A percentile compares a stretch with the other conserved stretches of the same genome.
Evolutionary conservation across 2,113 vertebrate species (phyloP).

Genomic region (Ctenomys sociabilis): DNA sequence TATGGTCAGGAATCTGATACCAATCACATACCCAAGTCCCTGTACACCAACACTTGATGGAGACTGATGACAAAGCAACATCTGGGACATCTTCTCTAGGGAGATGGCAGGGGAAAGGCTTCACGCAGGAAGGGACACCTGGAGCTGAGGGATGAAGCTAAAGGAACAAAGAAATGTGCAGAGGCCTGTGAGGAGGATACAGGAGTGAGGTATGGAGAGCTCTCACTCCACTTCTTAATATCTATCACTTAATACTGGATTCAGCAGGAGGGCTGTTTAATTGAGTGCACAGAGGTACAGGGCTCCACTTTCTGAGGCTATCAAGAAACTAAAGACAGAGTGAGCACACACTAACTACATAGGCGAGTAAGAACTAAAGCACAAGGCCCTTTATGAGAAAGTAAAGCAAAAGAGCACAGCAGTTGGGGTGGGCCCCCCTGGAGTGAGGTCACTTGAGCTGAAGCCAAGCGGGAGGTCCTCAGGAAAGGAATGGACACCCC

Average conservation of each 20-base stretch:
- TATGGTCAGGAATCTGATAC: background rate
- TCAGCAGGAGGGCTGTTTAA: constrained; percentile 37
- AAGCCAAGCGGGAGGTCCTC: background rate
- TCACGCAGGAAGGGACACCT: constrained; percentile 7
- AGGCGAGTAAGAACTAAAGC: background rate
- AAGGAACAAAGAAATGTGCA: background rate
- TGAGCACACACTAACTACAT: background rate
- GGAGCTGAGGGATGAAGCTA: background rate
- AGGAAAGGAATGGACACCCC: background rate
- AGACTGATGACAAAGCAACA: background rate
- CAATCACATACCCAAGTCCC: background rate
- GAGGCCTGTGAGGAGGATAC: background rate
- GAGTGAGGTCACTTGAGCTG: background rate
- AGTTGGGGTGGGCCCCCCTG: background rate
- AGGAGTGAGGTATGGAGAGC: background rate
- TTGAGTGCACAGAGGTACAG: background rate
- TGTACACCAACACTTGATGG: background rate
- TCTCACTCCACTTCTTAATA: background rate
- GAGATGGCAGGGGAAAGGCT: background rate
- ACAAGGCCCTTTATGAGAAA: background rate
- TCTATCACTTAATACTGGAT: background rate
- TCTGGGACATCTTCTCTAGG: background rate
- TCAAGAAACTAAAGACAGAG: background rate
- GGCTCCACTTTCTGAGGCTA: background rate
- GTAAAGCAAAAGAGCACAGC: background rate